A percentile compares a stretch with the other conserved stretches of the same genome.
Conservation (phyloP, 2,888 invertebrate species). For the Ornithoptera alexandrae region DNA sequence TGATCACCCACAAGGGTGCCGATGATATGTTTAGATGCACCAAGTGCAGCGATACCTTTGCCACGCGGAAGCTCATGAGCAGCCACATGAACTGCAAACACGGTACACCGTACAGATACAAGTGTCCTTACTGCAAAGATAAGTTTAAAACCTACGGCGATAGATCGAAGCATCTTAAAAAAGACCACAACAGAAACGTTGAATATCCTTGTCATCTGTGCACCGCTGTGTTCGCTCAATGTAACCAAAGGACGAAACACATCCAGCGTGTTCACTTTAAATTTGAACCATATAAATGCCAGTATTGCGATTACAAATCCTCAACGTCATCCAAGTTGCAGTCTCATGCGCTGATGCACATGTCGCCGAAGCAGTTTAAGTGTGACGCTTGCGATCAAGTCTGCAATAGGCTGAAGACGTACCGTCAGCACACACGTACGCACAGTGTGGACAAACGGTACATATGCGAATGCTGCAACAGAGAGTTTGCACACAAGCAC, state of each 20-base stretch:
- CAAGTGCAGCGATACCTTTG: constrained; percentile 55
- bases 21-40: constrained; percentile 48
- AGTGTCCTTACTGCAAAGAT: constrained; percentile 58
- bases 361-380: constrained; percentile 53
- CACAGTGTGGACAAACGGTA: constrained; percentile 70
- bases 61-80: constrained; percentile 47
- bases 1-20: constrained; percentile 49
- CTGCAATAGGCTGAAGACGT: constrained; percentile 56
- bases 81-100: constrained; percentile 53
- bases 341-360: constrained; percentile 61
- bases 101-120: constrained; percentile 47
- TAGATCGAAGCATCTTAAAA: constrained; percentile 52
- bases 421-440: constrained; percentile 64
- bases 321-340: constrained; percentile 55
- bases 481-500: constrained; percentile 67
- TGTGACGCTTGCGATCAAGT: constrained; percentile 72
- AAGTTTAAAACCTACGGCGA: constrained; percentile 59
- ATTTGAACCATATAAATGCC: constrained; percentile 55
- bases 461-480: constrained; percentile 64
- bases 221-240: constrained; percentile 57
- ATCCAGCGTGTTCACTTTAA: constrained; percentile 61
- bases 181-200: constrained; percentile 52
- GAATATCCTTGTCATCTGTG: constrained; percentile 66
- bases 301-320: constrained; percentile 53
- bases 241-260: constrained; percentile 62